Percentiles rank a stretch among this genome's conserved stretches.
Conservation (phyloP, 2,797 vertebrate genomes). For the Alosa sapidissima region DNA sequence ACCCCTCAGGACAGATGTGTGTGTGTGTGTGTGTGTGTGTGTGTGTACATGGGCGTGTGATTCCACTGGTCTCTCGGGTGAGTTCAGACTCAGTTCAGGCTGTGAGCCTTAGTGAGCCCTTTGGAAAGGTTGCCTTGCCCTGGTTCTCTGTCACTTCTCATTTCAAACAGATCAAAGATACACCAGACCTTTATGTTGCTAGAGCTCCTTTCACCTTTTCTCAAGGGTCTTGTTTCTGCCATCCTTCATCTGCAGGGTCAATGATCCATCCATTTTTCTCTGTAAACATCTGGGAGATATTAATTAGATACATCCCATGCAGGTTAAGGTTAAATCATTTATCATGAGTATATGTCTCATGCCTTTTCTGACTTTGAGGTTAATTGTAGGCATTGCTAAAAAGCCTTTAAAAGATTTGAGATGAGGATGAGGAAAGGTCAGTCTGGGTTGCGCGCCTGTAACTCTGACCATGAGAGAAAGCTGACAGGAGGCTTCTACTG, state of each 20-base stretch:
- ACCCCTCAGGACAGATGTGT: constrained; percentile 11
- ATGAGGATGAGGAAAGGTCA: neutral
- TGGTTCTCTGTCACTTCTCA: neutral
- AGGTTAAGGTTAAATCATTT: neutral
- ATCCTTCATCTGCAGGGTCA: neutral
- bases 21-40: constrained; percentile 40
- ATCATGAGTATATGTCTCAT: neutral
- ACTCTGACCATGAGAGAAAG: neutral
- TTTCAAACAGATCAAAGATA: neutral
- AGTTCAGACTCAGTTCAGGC: neutral
- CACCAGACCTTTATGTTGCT: neutral
- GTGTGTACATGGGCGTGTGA: neutral
- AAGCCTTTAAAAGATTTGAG: neutral
- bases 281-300: neutral
- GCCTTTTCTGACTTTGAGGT: neutral
- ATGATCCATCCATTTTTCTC: neutral
- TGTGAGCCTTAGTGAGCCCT: neutral
- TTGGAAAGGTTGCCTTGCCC: neutral
- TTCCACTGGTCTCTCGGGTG: neutral
- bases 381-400: neutral
- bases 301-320: neutral
- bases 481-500: neutral
- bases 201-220: neutral
- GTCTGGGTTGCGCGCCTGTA: neutral
- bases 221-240: neutral